phyloP scores from a whole-genome alignment of 2,888 invertebrate genomes.

The Macrosiphum euphorbiae region DNA sequence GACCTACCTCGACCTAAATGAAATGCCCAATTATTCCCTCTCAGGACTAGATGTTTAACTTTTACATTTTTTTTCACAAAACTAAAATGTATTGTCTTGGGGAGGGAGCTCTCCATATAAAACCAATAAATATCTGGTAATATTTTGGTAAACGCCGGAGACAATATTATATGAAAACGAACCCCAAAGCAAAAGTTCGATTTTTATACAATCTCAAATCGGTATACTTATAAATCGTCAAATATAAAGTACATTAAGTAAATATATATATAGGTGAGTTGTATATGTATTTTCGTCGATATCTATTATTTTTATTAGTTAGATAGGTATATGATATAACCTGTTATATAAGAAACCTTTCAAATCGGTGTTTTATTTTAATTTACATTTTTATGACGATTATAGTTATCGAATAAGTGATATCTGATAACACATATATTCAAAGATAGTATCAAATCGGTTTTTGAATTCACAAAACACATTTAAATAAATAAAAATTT shows the following conservation, averaged over 20 bases:
- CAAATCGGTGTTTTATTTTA: background rate
- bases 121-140: background rate
- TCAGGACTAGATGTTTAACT: background rate
- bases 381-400: conserved; percentile 31
- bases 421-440: background rate
- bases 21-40: background rate
- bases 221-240: background rate
- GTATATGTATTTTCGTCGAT: background rate
- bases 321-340: background rate
- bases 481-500: background rate
- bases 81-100: background rate
- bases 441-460: background rate
- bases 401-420: background rate
- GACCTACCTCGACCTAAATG: background rate
- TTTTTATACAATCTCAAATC: background rate
- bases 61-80: background rate
- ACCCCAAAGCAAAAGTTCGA: background rate
- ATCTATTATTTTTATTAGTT: background rate
- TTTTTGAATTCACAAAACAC: background rate
- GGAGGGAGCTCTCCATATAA: background rate
- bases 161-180: background rate
- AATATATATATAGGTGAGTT: background rate
- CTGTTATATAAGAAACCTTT: background rate
- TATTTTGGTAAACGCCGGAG: background rate
- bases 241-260: background rate